phyloP scores from a whole-genome alignment of 2,888 invertebrate genomes.

The Sepiola atlantica region DNA sequence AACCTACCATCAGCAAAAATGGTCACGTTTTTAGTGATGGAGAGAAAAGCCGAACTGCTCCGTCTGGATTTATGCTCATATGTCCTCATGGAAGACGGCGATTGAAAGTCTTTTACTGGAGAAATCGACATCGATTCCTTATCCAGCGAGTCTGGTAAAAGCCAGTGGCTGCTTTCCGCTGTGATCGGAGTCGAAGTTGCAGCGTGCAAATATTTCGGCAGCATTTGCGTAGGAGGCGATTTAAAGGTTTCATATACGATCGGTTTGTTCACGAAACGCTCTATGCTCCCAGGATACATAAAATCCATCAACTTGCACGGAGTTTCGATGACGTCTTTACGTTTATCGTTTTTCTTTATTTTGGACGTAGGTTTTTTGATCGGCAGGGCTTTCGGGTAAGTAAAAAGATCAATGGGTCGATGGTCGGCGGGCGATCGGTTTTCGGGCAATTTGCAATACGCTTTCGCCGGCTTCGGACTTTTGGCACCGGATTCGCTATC shows the following conservation, averaged over 20 bases:
- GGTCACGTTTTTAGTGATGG: neutral
- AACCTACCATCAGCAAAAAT: neutral
- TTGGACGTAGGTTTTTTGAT: neutral
- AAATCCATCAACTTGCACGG: neutral
- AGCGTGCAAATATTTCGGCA: slow-evolving; percentile 32
- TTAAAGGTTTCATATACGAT: neutral
- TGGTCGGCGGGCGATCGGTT: neutral
- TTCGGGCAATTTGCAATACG: neutral
- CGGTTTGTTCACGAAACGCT: slow-evolving; percentile 33
- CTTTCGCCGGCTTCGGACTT: neutral
- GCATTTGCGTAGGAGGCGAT: neutral
- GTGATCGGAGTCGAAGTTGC: slow-evolving; percentile 37
- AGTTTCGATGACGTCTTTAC: neutral
- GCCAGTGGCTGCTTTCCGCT: neutral
- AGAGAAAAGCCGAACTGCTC: neutral
- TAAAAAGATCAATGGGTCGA: slow-evolving; percentile 37
- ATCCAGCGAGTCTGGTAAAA: neutral
- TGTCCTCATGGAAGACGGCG: slow-evolving; percentile 23
- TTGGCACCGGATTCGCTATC: neutral
- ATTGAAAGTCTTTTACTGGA: slow-evolving; percentile 38
- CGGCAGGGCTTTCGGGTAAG: neutral
- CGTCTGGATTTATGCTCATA: slow-evolving; percentile 20
- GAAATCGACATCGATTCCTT: neutral
- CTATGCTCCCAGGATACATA: slow-evolving; percentile 9
- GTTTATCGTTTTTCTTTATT: neutral